Conservation (phyloP, 1,140 invertebrate genomes). For the Heliconius himera region DNA sequence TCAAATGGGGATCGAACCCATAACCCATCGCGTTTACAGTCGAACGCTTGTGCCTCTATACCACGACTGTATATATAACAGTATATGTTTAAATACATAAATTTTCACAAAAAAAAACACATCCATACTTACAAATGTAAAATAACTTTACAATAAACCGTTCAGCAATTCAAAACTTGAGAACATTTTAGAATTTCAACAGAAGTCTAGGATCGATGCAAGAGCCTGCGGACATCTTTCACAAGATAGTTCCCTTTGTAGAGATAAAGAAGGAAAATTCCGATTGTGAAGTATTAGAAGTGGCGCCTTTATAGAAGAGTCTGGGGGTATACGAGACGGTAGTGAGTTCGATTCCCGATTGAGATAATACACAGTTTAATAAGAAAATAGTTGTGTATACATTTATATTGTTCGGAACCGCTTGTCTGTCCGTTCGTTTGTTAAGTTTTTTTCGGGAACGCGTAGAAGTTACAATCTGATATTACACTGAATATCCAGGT, state of each 20-base stretch:
- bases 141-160: not conserved
- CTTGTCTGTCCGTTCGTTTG: too few species aligned
- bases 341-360: not conserved
- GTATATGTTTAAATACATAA: too few species aligned
- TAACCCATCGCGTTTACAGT: too few species aligned
- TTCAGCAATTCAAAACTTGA: not conserved
- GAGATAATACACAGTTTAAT: not conserved
- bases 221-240: slow-evolving; percentile 55
- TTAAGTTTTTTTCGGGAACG: too few species aligned
- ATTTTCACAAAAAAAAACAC: not conserved
- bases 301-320: not conserved
- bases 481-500: too few species aligned
- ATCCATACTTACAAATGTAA: not conserved
- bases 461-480: too few species aligned
- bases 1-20: too few species aligned
- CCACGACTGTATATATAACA: too few species aligned
- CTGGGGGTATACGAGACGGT: not conserved
- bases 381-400: too few species aligned
- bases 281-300: not conserved
- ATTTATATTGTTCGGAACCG: too few species aligned
- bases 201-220: slow-evolving; percentile 54
- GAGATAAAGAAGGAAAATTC: not conserved
- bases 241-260: slow-evolving; percentile 51
- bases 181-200: not conserved
- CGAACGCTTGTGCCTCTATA: too few species aligned